A percentile compares a stretch with the other conserved stretches of the same genome.
These are phyloP conservation scores for Acheta domesticus DNA, from an alignment of 2,888 invertebrate genomes.

Conservation along the genomic window DNA sequence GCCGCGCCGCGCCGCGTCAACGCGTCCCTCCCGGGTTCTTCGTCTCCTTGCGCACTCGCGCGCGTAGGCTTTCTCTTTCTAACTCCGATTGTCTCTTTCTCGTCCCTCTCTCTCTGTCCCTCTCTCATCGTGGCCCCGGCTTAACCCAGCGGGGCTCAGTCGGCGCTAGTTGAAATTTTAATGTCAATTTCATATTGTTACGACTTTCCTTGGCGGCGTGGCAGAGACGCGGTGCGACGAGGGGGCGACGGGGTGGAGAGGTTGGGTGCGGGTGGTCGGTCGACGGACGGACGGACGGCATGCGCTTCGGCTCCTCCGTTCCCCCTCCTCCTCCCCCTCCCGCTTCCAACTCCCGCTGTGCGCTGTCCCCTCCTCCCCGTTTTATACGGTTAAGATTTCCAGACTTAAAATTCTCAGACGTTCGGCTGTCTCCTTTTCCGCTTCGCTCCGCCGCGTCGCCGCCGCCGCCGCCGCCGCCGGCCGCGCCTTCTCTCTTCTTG, in stretches of 20 bases:
- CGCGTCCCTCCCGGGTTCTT: too few species aligned
- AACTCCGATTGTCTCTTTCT: not conserved
- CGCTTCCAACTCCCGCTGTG: not conserved
- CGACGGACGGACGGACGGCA: not conserved
- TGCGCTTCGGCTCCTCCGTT: not conserved
- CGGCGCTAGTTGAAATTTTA: slow-evolving; percentile 18
- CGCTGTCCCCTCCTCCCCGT: not conserved
- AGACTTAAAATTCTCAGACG: slow-evolving; percentile 18
- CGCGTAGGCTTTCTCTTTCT: too few species aligned
- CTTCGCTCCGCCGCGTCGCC: not conserved
- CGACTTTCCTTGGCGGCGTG: not conserved
- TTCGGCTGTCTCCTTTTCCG: slow-evolving; percentile 18
- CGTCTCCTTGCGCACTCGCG: too few species aligned
- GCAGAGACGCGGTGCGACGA: not conserved
- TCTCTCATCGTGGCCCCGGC: not conserved
- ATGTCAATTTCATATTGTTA: slow-evolving; percentile 18
- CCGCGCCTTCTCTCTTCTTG: not conserved
- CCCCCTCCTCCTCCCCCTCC: not conserved
- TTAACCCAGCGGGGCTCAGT: not conserved
- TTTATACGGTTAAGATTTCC: slow-evolving; percentile 18
- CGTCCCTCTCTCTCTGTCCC: not conserved
- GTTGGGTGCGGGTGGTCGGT: not conserved
- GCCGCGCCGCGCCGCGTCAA: too few species aligned
- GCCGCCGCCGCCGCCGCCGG: not conserved
- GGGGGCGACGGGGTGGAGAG: not conserved